These are phyloP conservation scores for Neosalanx taihuensis DNA, from an alignment of 2,797 vertebrate genomes.

Conservation along the genomic window DNA sequence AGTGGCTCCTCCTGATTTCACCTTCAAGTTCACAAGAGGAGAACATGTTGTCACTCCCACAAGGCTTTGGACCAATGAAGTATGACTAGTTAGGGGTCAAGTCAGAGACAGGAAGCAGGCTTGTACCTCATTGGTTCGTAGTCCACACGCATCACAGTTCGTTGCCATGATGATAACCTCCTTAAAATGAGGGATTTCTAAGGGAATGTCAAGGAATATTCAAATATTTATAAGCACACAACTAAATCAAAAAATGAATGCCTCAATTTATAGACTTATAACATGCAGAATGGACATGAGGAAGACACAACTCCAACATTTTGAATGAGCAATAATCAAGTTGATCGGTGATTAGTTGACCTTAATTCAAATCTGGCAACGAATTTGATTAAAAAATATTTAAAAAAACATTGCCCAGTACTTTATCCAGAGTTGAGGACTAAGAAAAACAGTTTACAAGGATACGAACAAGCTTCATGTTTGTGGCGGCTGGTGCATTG, in stretches of 20 bases:
- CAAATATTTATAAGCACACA: not conserved
- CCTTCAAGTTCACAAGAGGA: conserved; percentile 57
- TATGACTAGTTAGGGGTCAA: no score
- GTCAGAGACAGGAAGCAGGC: not conserved
- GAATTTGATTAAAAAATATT: not conserved
- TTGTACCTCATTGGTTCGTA: conserved; percentile 91
- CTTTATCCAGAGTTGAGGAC: no score
- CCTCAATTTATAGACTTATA: not conserved
- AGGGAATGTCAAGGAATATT: conserved; percentile 46
- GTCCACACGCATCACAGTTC: conserved; percentile 87
- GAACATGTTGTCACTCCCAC: not conserved
- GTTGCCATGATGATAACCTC: conserved; percentile 98
- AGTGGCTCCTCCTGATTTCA: conserved; percentile 91
- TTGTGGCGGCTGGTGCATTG: conserved; percentile 87
- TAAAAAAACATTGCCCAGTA: not conserved
- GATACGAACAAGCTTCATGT: conserved; percentile 97
- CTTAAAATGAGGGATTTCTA: conserved; percentile 96
- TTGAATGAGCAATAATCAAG: not conserved
- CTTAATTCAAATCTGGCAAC: not conserved
- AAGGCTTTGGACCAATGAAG: no score
- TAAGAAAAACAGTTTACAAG: conserved; percentile 42
- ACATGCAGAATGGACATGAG: not conserved
- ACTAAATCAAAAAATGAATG: not conserved
- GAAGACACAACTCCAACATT: no score
- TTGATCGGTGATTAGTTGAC: not conserved